Conservation (phyloP, 2,113 vertebrate genomes). For the Alaudala cheleensis region DNA sequence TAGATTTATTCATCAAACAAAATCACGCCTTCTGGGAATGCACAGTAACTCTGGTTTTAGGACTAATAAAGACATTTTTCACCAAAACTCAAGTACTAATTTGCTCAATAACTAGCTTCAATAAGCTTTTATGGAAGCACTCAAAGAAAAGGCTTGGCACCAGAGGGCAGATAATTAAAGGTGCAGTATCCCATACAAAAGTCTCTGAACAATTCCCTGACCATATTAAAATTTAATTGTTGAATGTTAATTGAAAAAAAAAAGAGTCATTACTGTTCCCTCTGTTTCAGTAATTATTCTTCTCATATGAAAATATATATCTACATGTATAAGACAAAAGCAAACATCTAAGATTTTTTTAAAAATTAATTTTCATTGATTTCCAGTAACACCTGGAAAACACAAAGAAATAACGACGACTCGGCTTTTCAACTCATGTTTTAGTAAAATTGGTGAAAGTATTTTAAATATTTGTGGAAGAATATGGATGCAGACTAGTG, state of each 20-base stretch:
- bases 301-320: constrained; percentile 64
- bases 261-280: constrained; percentile 69
- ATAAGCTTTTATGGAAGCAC: constrained; percentile 83
- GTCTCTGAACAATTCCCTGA: constrained; percentile 82
- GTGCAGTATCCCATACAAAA: constrained; percentile 81
- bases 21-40: constrained; percentile 90
- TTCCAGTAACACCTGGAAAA: not conserved
- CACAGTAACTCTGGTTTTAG: constrained; percentile 88
- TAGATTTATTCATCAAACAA: constrained; percentile 98
- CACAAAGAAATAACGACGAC: not conserved
- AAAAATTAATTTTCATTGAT: not conserved
- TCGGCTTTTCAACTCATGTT: not conserved
- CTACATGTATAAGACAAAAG: constrained; percentile 24
- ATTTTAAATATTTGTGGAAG: not conserved
- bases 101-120: constrained; percentile 84
- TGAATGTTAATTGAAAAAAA: constrained; percentile 84
- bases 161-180: constrained; percentile 85
- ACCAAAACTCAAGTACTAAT: constrained; percentile 84
- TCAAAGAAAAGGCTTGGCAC: constrained; percentile 81
- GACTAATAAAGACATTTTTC: constrained; percentile 92
- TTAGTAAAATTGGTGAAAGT: not conserved
- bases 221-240: constrained; percentile 86
- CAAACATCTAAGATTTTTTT: not conserved
- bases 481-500: not conserved
- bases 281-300: constrained; percentile 77